Evolutionary conservation across 2,888 invertebrate genomes (phyloP).

Genomic region (Seira sanloemensis): DNA sequence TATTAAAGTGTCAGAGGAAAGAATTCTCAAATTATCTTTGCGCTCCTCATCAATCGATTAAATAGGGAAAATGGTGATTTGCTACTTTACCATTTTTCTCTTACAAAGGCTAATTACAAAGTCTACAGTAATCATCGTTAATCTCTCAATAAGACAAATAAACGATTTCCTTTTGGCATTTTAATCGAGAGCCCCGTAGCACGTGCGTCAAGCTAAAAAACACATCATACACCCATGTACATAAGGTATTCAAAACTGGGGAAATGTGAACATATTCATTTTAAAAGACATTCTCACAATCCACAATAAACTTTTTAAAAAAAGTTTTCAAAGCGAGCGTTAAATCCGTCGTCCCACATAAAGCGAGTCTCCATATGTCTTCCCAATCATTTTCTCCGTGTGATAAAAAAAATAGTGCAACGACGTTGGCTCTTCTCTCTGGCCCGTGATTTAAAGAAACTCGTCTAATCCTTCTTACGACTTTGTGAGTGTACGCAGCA

Average conservation of each 20-base stretch:
- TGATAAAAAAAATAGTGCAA: background rate
- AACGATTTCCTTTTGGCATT: background rate
- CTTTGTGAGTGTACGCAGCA: no score
- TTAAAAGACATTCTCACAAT: no score
- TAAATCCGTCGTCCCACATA: background rate
- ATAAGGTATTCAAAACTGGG: no score
- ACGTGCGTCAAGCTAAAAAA: background rate
- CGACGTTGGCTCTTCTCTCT: background rate
- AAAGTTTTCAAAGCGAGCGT: background rate
- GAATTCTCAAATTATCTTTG: background rate
- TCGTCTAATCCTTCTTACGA: background rate
- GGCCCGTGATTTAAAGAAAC: background rate
- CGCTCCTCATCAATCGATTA: background rate
- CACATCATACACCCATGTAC: no score
- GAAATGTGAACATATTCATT: background rate
- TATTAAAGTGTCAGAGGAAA: constrained; percentile 17
- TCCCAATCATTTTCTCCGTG: background rate
- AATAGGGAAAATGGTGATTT: background rate
- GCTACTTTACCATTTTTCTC: background rate
- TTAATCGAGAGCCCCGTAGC: background rate
- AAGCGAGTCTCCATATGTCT: background rate
- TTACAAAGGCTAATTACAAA: background rate
- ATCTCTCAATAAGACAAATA: background rate
- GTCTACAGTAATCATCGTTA: background rate
- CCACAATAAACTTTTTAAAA: no score